Evolutionary conservation across 2,797 vertebrate species (phyloP).

Genomic region (Brotogeris chrysoptera): DNA sequence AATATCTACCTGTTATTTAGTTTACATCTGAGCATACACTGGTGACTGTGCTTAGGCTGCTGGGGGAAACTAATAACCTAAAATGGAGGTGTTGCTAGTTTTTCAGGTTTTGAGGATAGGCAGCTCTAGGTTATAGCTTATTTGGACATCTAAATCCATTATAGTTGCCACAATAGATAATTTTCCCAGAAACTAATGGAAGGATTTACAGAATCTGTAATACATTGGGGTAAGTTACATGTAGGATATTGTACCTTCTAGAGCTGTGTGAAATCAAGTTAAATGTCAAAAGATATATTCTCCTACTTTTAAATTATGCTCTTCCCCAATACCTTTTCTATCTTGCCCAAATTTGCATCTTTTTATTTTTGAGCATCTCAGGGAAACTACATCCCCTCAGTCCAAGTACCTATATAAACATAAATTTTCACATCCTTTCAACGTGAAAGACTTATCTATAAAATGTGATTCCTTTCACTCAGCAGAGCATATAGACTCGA

Average conservation of each 20-base stretch:
- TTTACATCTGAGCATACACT: neutral
- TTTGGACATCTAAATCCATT: constrained; percentile 17
- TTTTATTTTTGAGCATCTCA: constrained; percentile 16
- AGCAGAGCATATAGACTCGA: neutral
- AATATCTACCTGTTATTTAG: neutral
- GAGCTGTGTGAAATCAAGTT: neutral
- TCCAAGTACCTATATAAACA: neutral
- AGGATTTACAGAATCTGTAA: neutral
- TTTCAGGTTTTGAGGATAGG: neutral
- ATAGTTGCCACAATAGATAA: neutral
- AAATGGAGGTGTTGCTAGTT: neutral
- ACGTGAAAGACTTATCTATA: neutral
- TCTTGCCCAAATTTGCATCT: neutral
- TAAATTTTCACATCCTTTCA: constrained; percentile 8
- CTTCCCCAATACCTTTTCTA: neutral
- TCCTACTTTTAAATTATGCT: neutral
- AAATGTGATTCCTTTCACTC: constrained; percentile 19
- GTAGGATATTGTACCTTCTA: neutral
- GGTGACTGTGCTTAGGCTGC: neutral
- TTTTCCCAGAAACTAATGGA: neutral
- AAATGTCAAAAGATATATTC: neutral
- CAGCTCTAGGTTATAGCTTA: neutral
- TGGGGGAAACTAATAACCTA: neutral
- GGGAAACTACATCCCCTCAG: neutral
- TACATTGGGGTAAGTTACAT: neutral